These are phyloP conservation scores for Pipistrellus pipistrellus DNA, from an alignment of 2,797 vertebrate genomes.

Conservation along the genomic window DNA sequence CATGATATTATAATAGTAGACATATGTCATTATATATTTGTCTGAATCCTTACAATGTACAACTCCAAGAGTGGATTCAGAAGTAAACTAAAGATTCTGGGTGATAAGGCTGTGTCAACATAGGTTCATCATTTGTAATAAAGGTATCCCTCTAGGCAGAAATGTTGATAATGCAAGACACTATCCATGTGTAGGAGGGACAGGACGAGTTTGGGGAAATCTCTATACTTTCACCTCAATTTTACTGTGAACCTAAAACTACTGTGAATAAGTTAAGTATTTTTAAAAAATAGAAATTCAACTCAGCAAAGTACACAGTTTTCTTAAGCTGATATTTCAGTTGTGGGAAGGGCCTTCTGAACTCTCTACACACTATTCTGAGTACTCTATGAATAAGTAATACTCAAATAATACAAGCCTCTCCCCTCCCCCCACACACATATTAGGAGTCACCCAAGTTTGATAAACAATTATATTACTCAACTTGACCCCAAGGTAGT, in stretches of 20 bases:
- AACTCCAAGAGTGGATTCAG: not conserved
- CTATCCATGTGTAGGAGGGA: no score
- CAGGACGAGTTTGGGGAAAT: not conserved
- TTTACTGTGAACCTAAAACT: slow-evolving; percentile 1
- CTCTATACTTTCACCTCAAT: not conserved
- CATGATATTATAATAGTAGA: not conserved
- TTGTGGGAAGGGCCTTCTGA: not conserved
- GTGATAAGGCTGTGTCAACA: not conserved
- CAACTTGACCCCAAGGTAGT: slow-evolving; percentile 24
- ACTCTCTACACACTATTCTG: not conserved
- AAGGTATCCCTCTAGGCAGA: no score
- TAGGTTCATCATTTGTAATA: not conserved
- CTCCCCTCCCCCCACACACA: not conserved
- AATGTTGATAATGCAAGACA: rapidly evolving
- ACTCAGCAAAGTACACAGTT: not conserved
- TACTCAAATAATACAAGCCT: not conserved
- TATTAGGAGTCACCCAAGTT: slow-evolving; percentile 33
- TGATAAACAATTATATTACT: slow-evolving; percentile 20
- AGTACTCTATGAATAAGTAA: not conserved
- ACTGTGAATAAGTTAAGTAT: not conserved
- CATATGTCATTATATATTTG: not conserved
- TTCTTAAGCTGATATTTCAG: not conserved
- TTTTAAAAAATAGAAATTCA: not conserved
- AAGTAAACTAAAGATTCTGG: not conserved
- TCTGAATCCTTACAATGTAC: not conserved